Base-by-base conservation (phyloP, 2,888 invertebrate genomes). In the Beris morrisii region DNA sequence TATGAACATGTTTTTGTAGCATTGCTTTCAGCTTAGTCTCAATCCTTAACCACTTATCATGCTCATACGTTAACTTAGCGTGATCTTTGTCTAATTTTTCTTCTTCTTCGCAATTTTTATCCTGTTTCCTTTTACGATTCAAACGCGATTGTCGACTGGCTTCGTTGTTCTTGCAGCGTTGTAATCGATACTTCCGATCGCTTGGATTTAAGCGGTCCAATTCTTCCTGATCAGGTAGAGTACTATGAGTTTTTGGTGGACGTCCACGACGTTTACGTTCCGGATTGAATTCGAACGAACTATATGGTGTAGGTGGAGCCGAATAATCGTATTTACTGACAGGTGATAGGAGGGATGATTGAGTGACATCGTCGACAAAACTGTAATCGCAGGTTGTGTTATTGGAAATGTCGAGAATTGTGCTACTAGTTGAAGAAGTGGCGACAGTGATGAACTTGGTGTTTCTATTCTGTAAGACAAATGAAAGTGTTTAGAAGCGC, bases 161-260 rank as follows among this genome's bases (percentile, higher is more conserved):
- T 79, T 90, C 90, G 76, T 91, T 91, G 78, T 91, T 91, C 76
- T 89, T 89, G 75, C 89, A 88, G 65, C 91, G 81, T 70, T 88
- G 82, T 74, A 89, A 88, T 59, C 88, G 82, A 76, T 91, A 90
- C 70, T 83, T 85, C 54, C 77, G 76, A 70, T 84, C 84, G 45
- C 81, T 78, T 69, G 80, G 80, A 68, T 83, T 82, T 53, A 76
- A 48, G 15, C 66, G n/a, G 4, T 48, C 43, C 11, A 67, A 22
- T 48, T 63, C 15, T 55, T 65, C 59, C 52, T 67, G 69, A 44
- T 69, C 67, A 43, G 70, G 69, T 4, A 76, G 53, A 30, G 48
- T 38, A 31, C 66, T 63, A 73, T 28, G 77, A 69, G 6, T 75
- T 71, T 84, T 85, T 28, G 85, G 84, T 43, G 86, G 85, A 30